Conservation (phyloP, 92 coral and sea anemone species). For the Epizoanthus rinbou region DNA sequence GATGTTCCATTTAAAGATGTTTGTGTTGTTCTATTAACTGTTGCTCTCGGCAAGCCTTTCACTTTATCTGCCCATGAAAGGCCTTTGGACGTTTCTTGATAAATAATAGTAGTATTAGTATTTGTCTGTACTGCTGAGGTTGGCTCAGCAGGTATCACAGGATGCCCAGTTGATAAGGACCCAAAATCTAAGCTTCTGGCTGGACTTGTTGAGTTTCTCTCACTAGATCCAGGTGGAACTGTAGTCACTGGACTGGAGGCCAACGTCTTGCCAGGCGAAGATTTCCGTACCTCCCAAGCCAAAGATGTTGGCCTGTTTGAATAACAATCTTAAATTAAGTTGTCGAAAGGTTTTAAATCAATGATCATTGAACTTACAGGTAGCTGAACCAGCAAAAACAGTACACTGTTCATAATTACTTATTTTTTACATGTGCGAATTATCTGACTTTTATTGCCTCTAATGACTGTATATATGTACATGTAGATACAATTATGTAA, state of each 20-base stretch:
- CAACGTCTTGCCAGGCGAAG: conserved; percentile 92
- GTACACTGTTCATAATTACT: no score
- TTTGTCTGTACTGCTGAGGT: conserved; percentile 44
- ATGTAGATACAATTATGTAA: no score
- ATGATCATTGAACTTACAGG: no score
- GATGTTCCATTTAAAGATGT: conserved; percentile 54
- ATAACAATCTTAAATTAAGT: not conserved
- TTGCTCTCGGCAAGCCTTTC: conserved; percentile 67
- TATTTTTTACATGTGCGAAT: no score
- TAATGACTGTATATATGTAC: no score
- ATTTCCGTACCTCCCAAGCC: conserved; percentile 98
- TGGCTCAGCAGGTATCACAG: conserved; percentile 53
- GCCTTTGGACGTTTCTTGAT: conserved; percentile 24
- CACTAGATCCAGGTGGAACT: conserved; percentile 56
- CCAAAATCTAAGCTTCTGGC: conserved; percentile 76
- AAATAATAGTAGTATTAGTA: conserved; percentile 32
- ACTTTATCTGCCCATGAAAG: conserved; percentile 99
- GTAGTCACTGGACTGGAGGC: conserved; percentile 84
- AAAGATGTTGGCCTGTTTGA: conserved; percentile 88
- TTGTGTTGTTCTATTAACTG: conserved; percentile 41
- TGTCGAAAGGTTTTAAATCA: not conserved
- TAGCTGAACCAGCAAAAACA: no score
- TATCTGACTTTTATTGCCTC: no score
- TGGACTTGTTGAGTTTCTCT: conserved; percentile 71
- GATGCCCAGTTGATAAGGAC: conserved; percentile 40